Percentiles rank a stretch among this genome's conserved stretches.
These are phyloP conservation scores for Miltochrista miniata DNA, from an alignment of 2,888 invertebrate genomes.

Conservation along the genomic window DNA sequence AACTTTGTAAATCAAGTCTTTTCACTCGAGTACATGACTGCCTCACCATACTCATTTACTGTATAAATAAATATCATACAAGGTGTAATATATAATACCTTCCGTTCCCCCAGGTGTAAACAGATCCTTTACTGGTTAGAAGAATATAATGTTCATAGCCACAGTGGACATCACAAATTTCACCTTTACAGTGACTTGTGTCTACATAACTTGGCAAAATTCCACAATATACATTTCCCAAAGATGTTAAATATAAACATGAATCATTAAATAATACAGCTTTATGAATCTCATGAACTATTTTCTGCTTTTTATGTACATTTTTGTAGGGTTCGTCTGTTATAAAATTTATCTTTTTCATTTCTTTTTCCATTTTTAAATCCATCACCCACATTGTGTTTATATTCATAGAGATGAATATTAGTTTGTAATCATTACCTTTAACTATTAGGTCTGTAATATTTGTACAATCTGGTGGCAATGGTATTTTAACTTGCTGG, in stretches of 20 bases:
- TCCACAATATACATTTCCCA: constrained; percentile 75
- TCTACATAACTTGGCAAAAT: constrained; percentile 85
- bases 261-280: constrained; percentile 47
- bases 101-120: constrained; percentile 93
- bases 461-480: constrained; percentile 47
- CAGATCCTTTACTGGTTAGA: constrained; percentile 86
- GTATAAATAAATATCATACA: no score
- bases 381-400: constrained; percentile 52
- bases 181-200: constrained; percentile 75
- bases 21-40: background rate
- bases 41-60: background rate
- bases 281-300: constrained; percentile 47
- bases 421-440: constrained; percentile 64
- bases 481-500: constrained; percentile 43
- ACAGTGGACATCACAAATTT: constrained; percentile 86
- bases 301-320: constrained; percentile 42
- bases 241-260: constrained; percentile 55
- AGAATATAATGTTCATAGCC: constrained; percentile 92
- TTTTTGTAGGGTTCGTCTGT: constrained; percentile 45
- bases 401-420: constrained; percentile 45
- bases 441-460: constrained; percentile 41
- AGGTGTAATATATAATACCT: constrained; percentile 85
- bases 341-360: constrained; percentile 46
- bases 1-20: no score
- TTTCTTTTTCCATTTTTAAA: constrained; percentile 43